Conservation (phyloP, 2,888 invertebrate genomes). For the Pachydiplax longipennis region DNA sequence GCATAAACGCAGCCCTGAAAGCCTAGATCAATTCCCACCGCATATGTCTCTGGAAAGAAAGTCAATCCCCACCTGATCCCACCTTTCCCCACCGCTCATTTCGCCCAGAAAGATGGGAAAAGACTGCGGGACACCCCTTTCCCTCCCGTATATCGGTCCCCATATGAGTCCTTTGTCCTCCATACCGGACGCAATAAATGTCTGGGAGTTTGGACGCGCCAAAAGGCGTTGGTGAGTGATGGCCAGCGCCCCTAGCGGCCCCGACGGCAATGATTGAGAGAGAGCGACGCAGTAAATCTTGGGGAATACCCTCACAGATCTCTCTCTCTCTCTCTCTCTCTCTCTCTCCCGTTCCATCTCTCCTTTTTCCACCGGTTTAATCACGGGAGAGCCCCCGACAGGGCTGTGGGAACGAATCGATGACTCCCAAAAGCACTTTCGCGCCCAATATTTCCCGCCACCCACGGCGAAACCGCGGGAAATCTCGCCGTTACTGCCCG, state of each 20-base stretch:
- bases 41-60: not conserved
- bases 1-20: not conserved
- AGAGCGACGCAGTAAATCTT: not conserved
- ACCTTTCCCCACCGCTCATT: not conserved
- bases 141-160: not conserved
- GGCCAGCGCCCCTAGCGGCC: not conserved
- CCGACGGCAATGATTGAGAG: constrained; percentile 1
- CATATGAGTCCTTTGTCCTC: constrained; percentile 1
- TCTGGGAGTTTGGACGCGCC: not conserved
- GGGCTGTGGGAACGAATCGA: not conserved
- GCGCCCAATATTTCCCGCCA: not conserved
- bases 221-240: not conserved
- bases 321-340: not conserved
- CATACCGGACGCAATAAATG: not conserved
- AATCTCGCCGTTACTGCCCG: too few relatives aligned
- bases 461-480: not conserved
- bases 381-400: not conserved
- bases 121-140: not conserved
- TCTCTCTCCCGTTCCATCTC: not conserved
- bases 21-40: not conserved
- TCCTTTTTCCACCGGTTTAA: not conserved
- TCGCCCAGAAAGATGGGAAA: not conserved
- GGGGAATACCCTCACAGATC: not conserved
- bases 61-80: not conserved
- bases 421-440: not conserved